Conservation (phyloP, 2,113 vertebrate species). For the Crypturellus undulatus region DNA sequence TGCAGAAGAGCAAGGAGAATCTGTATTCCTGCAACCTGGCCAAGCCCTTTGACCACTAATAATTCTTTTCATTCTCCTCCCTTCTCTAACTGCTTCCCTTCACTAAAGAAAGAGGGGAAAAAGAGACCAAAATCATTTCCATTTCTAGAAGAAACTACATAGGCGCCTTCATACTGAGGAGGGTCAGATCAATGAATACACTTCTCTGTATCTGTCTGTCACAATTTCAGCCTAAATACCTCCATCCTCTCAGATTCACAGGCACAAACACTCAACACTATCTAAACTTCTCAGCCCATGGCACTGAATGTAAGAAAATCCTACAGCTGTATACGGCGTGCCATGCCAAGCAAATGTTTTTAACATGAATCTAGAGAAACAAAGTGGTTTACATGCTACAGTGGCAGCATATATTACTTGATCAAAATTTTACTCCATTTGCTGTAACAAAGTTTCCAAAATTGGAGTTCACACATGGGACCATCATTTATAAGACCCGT, state of each 20-base stretch:
- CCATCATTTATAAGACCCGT: neutral
- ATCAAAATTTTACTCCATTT: constrained; percentile 21
- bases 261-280: neutral
- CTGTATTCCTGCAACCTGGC: neutral
- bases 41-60: neutral
- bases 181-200: neutral
- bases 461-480: neutral
- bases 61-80: neutral
- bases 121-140: fast-evolving
- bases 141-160: neutral
- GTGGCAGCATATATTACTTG: neutral
- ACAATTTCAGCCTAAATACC: neutral
- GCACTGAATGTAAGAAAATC: neutral
- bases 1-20: neutral
- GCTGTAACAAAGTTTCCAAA: constrained; percentile 34
- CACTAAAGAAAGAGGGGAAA: neutral
- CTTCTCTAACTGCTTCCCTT: neutral
- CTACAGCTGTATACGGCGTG: neutral
- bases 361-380: neutral
- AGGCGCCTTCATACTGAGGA: neutral
- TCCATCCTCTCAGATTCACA: neutral
- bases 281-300: neutral
- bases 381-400: neutral
- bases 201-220: neutral
- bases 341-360: neutral